These are phyloP conservation scores for Lysandra coridon DNA, from an alignment of 2,888 invertebrate genomes.

Conservation along the genomic window DNA sequence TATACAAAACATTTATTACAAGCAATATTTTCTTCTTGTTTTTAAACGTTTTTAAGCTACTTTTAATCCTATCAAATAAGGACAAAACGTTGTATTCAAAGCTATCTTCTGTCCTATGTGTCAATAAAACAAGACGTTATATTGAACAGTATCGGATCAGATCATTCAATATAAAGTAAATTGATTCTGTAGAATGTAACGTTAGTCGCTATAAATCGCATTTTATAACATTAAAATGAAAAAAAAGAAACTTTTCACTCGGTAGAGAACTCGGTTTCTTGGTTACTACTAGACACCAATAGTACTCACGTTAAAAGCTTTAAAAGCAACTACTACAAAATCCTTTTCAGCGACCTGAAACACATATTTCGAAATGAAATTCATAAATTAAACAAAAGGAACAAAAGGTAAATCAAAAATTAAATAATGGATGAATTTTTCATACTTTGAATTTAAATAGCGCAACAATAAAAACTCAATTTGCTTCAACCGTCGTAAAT, in stretches of 20 bases:
- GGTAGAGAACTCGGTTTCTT: too few species aligned
- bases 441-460: not conserved
- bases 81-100: not conserved
- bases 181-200: not conserved
- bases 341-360: not conserved
- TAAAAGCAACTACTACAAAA: too few species aligned
- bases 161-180: not conserved
- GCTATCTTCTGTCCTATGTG: not conserved
- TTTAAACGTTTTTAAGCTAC: not conserved
- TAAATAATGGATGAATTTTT: not conserved
- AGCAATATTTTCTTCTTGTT: not conserved
- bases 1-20: too few species aligned
- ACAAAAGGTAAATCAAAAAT: not conserved
- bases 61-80: not conserved
- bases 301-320: too few species aligned
- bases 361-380: not conserved
- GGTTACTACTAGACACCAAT: too few species aligned
- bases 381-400: not conserved
- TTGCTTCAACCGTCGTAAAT: conserved; percentile 6
- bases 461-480: conserved; percentile 26
- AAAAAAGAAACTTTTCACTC: too few species aligned
- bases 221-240: too few species aligned
- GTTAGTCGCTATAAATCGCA: not conserved
- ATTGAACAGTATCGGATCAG: not conserved
- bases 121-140: not conserved